Evolutionary conservation across 2,888 invertebrate genomes (phyloP).

Genomic region (Drosophila borborema): DNA sequence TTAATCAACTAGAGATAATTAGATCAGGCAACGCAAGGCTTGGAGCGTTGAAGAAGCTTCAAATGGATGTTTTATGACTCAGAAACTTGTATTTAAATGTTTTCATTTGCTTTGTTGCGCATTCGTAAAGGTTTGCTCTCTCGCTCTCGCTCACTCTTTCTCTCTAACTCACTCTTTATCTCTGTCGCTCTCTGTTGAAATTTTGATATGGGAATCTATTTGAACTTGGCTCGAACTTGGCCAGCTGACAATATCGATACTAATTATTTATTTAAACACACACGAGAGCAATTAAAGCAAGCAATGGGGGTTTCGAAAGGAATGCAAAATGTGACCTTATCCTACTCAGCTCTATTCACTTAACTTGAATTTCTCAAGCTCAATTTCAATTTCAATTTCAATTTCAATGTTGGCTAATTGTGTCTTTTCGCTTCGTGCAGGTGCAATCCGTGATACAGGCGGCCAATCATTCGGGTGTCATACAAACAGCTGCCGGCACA

Average conservation of each 20-base stretch:
- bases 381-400: too few species aligned
- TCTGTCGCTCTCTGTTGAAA: neutral
- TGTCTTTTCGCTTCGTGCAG: conserved; percentile 85
- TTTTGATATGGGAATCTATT: neutral
- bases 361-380: neutral
- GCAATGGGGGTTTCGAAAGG: neutral
- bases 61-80: neutral
- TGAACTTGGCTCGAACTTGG: neutral
- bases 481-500: conserved; percentile 94
- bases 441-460: conserved; percentile 98
- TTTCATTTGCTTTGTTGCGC: neutral
- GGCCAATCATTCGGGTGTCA: conserved; percentile 97
- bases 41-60: neutral
- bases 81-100: conserved; percentile 3
- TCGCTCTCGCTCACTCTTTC: neutral
- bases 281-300: neutral
- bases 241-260: conserved; percentile 9
- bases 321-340: neutral
- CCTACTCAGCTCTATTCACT: neutral
- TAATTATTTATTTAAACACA: conserved; percentile 9
- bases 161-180: neutral
- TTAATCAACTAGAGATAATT: neutral
- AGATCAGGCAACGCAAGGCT: neutral
- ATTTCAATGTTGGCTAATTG: neutral
- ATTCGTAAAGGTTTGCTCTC: neutral